Conservation (phyloP, 2,113 vertebrate genomes). For the Corythornis cristatus region DNA sequence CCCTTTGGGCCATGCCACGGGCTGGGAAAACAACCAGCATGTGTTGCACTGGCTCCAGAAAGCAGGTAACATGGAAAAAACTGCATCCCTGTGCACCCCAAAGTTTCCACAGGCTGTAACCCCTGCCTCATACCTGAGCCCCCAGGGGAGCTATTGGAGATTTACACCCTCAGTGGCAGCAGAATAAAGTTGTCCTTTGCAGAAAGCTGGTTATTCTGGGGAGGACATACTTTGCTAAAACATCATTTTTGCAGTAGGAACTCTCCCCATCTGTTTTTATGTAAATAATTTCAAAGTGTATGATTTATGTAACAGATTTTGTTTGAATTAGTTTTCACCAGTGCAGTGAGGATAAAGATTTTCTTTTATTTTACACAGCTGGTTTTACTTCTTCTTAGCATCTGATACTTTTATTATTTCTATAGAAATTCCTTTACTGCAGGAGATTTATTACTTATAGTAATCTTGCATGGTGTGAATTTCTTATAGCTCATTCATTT, state of each 20-base stretch:
- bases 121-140: background rate
- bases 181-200: background rate
- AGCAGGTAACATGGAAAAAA: background rate
- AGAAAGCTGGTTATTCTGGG: background rate
- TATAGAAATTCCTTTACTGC: conserved; percentile 52
- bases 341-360: conserved; percentile 43
- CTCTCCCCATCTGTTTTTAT: conserved; percentile 53
- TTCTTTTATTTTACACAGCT: conserved; percentile 63
- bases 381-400: conserved; percentile 68
- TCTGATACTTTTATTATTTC: conserved; percentile 53
- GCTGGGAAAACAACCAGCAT: background rate
- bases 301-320: conserved; percentile 62
- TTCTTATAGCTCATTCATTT: conserved; percentile 53
- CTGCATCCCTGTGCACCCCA: background rate
- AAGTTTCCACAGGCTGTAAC: background rate
- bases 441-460: conserved; percentile 64
- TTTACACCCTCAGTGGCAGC: background rate
- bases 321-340: conserved; percentile 68
- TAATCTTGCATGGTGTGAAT: conserved; percentile 42
- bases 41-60: background rate
- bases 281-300: conserved; percentile 61
- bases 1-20: background rate
- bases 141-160: background rate
- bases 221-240: conserved; percentile 5
- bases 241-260: conserved; percentile 8